Percentiles rank a stretch among this genome's conserved stretches.
Evolutionary conservation across 2,113 vertebrate genomes (phyloP).

Genomic region (Pimephales promelas): DNA sequence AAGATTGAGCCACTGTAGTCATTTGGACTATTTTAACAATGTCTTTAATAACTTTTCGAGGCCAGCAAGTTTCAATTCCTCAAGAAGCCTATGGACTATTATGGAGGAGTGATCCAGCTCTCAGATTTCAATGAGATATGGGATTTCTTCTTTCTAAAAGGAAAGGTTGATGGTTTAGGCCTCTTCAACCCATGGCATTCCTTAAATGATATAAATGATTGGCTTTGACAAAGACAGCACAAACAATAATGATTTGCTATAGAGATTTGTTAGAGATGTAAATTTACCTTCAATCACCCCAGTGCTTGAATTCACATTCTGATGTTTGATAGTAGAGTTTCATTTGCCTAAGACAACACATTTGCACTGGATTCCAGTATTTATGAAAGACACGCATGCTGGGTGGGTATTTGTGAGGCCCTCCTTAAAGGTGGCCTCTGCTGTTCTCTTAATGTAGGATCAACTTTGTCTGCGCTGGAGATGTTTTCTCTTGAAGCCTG

Average conservation of each 20-base stretch:
- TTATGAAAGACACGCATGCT: slow-evolving; percentile 6
- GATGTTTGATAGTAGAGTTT: slow-evolving; percentile 7
- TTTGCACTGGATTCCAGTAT: slow-evolving; percentile 18
- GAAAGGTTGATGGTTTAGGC: too few relatives aligned
- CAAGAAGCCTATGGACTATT: too few relatives aligned
- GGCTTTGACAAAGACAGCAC: neutral
- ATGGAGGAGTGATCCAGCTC: too few relatives aligned
- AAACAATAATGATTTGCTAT: neutral
- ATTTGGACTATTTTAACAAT: too few relatives aligned
- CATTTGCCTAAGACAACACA: slow-evolving; percentile 37
- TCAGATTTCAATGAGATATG: too few relatives aligned
- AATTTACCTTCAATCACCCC: neutral
- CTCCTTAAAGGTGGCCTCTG: slow-evolving; percentile 22
- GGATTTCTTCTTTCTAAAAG: too few relatives aligned
- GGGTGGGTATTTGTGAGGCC: slow-evolving; percentile 31
- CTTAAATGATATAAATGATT: too few relatives aligned
- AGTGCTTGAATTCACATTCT: slow-evolving; percentile 1
- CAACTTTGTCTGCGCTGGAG: slow-evolving; percentile 5
- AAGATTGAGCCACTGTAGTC: too few relatives aligned
- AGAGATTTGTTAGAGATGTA: neutral
- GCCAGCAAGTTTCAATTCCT: too few relatives aligned
- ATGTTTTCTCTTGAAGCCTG: slow-evolving; percentile 51
- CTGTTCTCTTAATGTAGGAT: slow-evolving; percentile 32
- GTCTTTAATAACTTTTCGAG: too few relatives aligned
- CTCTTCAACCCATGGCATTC: too few relatives aligned